These are phyloP conservation scores for Melanostoma scalare DNA, from an alignment of 2,888 invertebrate species.

Conservation along the genomic window DNA sequence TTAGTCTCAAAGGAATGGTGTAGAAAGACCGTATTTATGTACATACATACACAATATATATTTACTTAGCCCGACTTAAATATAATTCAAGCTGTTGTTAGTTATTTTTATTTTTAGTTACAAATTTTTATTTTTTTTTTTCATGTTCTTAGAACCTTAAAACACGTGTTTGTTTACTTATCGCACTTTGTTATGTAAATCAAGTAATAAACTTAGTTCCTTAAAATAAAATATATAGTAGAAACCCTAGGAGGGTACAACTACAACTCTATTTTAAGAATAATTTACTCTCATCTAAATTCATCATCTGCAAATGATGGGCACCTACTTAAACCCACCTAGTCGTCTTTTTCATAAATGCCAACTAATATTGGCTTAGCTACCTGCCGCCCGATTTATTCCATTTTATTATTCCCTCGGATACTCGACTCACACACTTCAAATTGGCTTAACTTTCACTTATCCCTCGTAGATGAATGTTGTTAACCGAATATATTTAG, in stretches of 20 bases:
- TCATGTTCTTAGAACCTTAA: no score
- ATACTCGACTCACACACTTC: constrained; percentile 20
- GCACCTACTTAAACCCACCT: background rate
- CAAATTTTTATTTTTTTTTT: no score
- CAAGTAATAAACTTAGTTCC: no score
- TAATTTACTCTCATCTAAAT: background rate
- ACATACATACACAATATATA: no score
- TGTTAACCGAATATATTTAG: background rate
- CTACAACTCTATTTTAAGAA: background rate
- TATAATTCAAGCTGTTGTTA: no score
- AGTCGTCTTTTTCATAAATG: background rate
- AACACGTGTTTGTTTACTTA: no score
- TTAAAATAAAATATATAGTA: no score
- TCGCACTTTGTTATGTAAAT: no score
- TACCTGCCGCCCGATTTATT: constrained; percentile 26
- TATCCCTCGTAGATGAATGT: constrained; percentile 8
- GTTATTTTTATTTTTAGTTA: no score
- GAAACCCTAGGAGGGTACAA: background rate
- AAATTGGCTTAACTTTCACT: constrained; percentile 10
- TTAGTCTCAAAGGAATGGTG: no score
- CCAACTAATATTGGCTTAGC: constrained; percentile 21
- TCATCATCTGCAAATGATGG: constrained; percentile 17
- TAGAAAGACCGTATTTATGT: no score
- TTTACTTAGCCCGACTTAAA: no score
- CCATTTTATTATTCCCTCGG: constrained; percentile 24